Percentiles rank a stretch among this genome's conserved stretches.
phyloP scores from a whole-genome alignment of 53 echinoderm and acorn worm genomes.

The Patiria pectinifera region DNA sequence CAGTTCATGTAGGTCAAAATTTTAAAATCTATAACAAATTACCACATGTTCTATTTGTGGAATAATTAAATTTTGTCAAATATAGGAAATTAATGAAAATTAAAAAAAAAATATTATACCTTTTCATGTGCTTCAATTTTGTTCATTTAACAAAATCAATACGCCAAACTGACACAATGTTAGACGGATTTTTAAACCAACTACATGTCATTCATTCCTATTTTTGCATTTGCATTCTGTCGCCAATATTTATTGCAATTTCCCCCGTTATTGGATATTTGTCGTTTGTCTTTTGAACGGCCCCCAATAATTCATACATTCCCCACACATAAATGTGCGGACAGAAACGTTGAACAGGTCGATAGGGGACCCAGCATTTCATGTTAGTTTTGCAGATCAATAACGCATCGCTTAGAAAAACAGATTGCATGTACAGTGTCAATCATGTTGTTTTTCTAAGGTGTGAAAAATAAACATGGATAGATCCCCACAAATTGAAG shows the following conservation, averaged over 20 bases:
- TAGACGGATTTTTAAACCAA: too few species aligned
- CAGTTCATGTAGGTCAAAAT: too few species aligned
- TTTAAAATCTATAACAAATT: too few species aligned
- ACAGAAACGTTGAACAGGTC: background rate
- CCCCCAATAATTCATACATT: slow-evolving; percentile 3
- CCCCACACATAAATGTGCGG: background rate
- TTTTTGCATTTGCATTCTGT: background rate
- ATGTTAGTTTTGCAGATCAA: background rate
- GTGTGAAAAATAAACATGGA: background rate
- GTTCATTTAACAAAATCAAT: too few species aligned
- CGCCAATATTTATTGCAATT: background rate
- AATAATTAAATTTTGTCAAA: too few species aligned
- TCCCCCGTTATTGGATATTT: background rate
- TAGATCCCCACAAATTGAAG: background rate
- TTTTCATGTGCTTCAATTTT: too few species aligned
- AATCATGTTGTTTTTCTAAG: slow-evolving; percentile 33
- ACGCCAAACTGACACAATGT: too few species aligned
- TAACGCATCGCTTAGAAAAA: slow-evolving; percentile 19
- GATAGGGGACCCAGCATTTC: background rate
- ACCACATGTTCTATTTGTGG: too few species aligned
- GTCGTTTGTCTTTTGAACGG: background rate
- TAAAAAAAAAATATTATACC: too few species aligned
- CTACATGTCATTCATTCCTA: too few species aligned
- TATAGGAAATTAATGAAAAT: too few species aligned
- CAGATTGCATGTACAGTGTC: background rate